Conservation (phyloP, 2,888 invertebrate species). For the Nemotelus nigrinus region DNA sequence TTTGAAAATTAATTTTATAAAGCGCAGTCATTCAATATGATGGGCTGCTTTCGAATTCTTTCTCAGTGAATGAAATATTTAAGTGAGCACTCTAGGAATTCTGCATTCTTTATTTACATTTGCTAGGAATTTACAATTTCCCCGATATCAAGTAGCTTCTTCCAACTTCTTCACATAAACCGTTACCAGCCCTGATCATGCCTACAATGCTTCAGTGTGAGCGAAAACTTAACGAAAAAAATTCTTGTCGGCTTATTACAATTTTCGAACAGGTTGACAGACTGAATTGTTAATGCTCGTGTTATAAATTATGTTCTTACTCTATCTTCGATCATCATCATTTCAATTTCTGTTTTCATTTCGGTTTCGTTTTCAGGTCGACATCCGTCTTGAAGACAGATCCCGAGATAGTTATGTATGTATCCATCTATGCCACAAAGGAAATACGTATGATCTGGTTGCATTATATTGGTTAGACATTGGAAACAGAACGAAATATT, state of each 20-base stretch:
- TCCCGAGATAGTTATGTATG: not conserved
- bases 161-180: too few relatives aligned
- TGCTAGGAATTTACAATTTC: too few relatives aligned
- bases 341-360: slow-evolving; percentile 6
- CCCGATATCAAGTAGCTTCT: too few relatives aligned
- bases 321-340: not conserved
- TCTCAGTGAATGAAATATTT: too few relatives aligned
- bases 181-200: too few relatives aligned
- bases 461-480: not conserved
- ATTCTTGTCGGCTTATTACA: slow-evolving; percentile 14
- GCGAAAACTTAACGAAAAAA: not conserved
- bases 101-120: too few relatives aligned
- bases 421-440: slow-evolving; percentile 10
- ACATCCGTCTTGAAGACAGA: not conserved
- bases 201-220: too few relatives aligned
- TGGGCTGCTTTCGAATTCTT: too few relatives aligned
- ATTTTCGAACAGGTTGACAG: slow-evolving; percentile 18
- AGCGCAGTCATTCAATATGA: too few relatives aligned
- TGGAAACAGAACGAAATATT: not conserved
- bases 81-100: too few relatives aligned
- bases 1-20: too few relatives aligned
- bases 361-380: slow-evolving; percentile 8
- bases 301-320: slow-evolving; percentile 33
- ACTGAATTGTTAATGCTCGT: slow-evolving; percentile 18
- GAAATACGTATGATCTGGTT: not conserved